Evolutionary conservation across 1,140 invertebrate genomes (phyloP).

Genomic region (Andrena cerasifolii): DNA sequence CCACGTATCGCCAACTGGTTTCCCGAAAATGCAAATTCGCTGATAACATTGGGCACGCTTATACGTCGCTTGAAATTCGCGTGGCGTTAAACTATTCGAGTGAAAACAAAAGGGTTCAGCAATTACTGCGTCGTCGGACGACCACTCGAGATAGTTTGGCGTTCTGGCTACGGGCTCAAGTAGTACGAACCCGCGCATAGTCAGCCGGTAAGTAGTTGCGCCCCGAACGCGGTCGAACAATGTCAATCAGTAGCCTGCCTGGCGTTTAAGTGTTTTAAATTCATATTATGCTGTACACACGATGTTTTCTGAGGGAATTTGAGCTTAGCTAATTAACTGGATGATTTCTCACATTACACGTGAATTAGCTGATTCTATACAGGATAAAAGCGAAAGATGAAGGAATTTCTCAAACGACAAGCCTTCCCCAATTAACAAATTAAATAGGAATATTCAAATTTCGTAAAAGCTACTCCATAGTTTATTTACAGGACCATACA

Average conservation of each 20-base stretch:
- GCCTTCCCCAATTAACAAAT: too few species aligned
- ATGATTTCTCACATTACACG: too few species aligned
- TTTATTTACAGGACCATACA: too few species aligned
- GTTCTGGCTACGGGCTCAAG: slow-evolving; percentile 10
- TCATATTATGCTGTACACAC: background rate
- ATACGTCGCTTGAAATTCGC: background rate
- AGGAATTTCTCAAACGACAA: too few species aligned
- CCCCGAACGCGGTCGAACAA: slow-evolving; percentile 21
- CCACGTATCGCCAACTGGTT: background rate
- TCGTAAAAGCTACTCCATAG: too few species aligned
- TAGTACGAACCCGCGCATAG: slow-evolving; percentile 21
- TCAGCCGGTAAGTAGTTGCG: slow-evolving; percentile 28
- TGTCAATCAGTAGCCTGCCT: background rate
- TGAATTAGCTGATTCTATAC: too few species aligned
- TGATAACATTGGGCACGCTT: background rate
- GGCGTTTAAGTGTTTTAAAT: background rate
- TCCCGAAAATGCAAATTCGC: background rate
- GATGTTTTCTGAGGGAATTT: background rate
- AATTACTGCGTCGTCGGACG: background rate
- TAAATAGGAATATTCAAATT: too few species aligned
- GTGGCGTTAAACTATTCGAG: background rate
- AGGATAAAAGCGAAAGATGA: too few species aligned
- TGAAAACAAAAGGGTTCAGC: background rate
- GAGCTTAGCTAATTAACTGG: background rate
- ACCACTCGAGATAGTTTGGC: slow-evolving; percentile 6